Evolutionary conservation across 2,888 invertebrate species (phyloP), one percentile per base, ranked within the genome.

Genomic region (Axea sp.): DNA sequence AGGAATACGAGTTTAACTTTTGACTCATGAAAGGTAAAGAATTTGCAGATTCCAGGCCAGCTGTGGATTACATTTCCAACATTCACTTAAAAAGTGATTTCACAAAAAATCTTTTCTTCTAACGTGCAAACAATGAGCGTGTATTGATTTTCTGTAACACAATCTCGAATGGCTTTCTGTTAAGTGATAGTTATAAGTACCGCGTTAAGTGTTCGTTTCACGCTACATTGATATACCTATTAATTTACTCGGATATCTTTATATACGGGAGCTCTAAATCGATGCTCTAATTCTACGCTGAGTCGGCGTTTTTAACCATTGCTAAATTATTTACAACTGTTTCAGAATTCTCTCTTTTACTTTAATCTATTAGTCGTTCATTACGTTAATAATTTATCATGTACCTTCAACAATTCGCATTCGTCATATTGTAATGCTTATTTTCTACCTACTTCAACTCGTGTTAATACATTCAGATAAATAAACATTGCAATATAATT

Each of bases 71-170:
- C 43, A 45, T 77, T 79, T 78, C 75, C 73, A 65, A 74, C 73
- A 71, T 77, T 76, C 72, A 73, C 49, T 72, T 53, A 28, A 76
- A 79, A 77, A 67, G 68, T 72, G 33, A 35, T 51, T 73, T 68
- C 45, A 78, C 79, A 77, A 77, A 77, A 33, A 65, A 65, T 49
- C 67, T 71, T 55, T 47, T 69, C 67, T 72, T 75, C 71, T 68
- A 75, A 68, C 71, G 57, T 59, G 68, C 69, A 75, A 73, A 76
- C 76, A 74, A 78, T 78, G 78, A 80, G 81, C 80, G 81, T 80
- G 77, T 83, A 84, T 87, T 84, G 85, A 87, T 86, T 86, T 87
- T 85, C 86, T 78, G 87, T 87, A 87, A 87, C 82, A 79, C 80
- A 86, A 87, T 87, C 86, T 85, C 83, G 81, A 87, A 86, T 87